Evolutionary conservation across 1,140 invertebrate species (phyloP).

Genomic region (Aphelinus certus): DNA sequence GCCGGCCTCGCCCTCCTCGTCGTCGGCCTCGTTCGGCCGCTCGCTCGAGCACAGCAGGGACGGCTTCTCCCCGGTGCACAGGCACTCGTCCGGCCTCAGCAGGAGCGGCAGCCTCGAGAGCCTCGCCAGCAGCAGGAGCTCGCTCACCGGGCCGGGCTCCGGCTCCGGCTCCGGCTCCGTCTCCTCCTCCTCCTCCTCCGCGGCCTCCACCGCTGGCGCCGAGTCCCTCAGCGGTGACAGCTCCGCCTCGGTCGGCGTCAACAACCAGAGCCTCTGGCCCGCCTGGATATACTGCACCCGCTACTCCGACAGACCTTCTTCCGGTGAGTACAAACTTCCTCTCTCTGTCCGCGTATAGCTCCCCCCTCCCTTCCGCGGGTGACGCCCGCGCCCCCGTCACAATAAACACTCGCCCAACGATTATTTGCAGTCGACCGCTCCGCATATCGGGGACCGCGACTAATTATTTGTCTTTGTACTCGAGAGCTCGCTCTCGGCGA

Average conservation of each 20-base stretch:
- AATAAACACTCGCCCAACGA: too few species aligned
- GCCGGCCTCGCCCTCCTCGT: slow-evolving; percentile 42
- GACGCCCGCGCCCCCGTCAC: too few species aligned
- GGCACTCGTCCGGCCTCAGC: slow-evolving; percentile 52
- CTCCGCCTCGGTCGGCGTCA: slow-evolving; percentile 23
- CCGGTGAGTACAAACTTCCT: slow-evolving; percentile 74
- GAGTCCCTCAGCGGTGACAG: slow-evolving; percentile 31
- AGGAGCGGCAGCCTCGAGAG: slow-evolving; percentile 62
- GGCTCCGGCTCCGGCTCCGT: slow-evolving; percentile 51
- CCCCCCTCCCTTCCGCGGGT: too few species aligned
- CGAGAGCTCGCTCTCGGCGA: too few species aligned
- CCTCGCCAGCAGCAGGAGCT: slow-evolving; percentile 60
- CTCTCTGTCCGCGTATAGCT: too few species aligned
- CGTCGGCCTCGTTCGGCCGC: slow-evolving; percentile 38
- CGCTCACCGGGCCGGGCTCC: slow-evolving; percentile 49
- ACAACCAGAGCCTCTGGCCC: slow-evolving; percentile 75
- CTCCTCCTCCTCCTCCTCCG: slow-evolving; percentile 48
- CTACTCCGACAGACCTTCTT: slow-evolving; percentile 95
- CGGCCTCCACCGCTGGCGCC: slow-evolving; percentile 27
- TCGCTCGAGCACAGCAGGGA: slow-evolving; percentile 27
- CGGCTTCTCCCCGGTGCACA: slow-evolving; percentile 51
- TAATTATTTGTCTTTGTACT: too few species aligned
- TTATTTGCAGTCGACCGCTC: too few species aligned
- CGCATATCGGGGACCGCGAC: too few species aligned
- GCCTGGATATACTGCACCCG: slow-evolving; percentile 98